Evolutionary conservation across 2,797 vertebrate species (phyloP).

Genomic region (Antrozous pallidus): DNA sequence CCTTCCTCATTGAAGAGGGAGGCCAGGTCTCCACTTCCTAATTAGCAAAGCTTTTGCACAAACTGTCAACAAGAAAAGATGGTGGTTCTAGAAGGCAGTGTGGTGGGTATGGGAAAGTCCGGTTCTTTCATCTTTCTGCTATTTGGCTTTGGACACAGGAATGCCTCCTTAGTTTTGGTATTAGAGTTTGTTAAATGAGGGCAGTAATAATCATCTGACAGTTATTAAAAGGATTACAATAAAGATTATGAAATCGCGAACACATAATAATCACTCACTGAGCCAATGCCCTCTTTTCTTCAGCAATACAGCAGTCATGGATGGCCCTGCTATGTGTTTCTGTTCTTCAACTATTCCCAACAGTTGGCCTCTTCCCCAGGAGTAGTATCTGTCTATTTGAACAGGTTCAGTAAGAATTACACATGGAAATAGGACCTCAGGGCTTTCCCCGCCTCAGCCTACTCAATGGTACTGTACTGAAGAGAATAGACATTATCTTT

Average conservation of each 20-base stretch:
- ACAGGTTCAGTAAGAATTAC: slow-evolving; percentile 35
- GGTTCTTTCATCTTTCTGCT: background rate
- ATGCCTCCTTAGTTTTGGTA: background rate
- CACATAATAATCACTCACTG: background rate
- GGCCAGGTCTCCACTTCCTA: background rate
- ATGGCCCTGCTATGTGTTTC: background rate
- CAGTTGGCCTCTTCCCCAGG: background rate
- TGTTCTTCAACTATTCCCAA: background rate
- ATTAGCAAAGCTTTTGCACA: background rate
- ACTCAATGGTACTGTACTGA: background rate
- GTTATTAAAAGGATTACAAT: background rate
- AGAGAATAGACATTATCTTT: slow-evolving; percentile 15
- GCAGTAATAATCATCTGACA: background rate
- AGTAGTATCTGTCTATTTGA: slow-evolving; percentile 27
- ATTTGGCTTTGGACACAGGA: background rate
- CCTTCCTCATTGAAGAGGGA: background rate
- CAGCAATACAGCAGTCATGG: no score
- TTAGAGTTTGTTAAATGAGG: background rate
- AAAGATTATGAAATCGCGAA: background rate
- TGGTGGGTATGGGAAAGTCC: background rate
- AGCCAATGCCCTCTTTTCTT: background rate
- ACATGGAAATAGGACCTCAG: background rate
- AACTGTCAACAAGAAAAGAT: background rate
- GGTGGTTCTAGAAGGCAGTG: background rate
- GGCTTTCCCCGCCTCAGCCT: background rate